Evolutionary conservation across 2,888 invertebrate genomes (phyloP).

Genomic region (Scrobipalpa costella): DNA sequence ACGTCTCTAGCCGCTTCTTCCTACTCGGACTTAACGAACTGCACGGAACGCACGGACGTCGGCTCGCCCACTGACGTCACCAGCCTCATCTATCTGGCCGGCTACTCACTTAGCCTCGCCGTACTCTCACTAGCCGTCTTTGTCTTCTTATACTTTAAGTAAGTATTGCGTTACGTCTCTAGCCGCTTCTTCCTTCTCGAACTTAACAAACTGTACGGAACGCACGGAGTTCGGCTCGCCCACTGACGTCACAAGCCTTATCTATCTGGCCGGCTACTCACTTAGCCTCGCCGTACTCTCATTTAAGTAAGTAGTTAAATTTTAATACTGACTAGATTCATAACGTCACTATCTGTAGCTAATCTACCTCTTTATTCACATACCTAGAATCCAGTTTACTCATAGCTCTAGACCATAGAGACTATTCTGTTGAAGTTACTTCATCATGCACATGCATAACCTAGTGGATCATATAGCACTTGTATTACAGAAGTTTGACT

Average conservation of each 20-base stretch:
- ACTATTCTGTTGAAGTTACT: background rate
- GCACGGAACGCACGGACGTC: slow-evolving; percentile 82
- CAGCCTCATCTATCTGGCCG: slow-evolving; percentile 90
- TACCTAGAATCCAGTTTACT: background rate
- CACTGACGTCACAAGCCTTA: slow-evolving; percentile 86
- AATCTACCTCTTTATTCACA: background rate
- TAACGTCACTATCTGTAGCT: too few relatives aligned
- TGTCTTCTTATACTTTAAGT: slow-evolving; percentile 96
- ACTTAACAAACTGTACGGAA: slow-evolving; percentile 88
- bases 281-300: slow-evolving; percentile 90
- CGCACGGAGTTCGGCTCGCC: slow-evolving; percentile 71
- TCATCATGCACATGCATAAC: background rate
- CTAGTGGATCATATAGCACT: background rate
- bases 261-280: slow-evolving; percentile 92
- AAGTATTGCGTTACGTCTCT: slow-evolving; percentile 74
- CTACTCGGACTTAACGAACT: slow-evolving; percentile 87
- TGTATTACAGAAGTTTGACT: slow-evolving; percentile 6
- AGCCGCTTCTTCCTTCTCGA: too few relatives aligned
- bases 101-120: slow-evolving; percentile 91
- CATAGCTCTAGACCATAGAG: background rate
- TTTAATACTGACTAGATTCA: too few relatives aligned
- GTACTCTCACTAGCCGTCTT: slow-evolving; percentile 90
- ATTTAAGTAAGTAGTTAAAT: slow-evolving; percentile 95
- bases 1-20: too few relatives aligned
- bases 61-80: slow-evolving; percentile 83